Evolutionary conservation across 37 sponge, comb jelly and placozoan genomes (phyloP).

Genomic region (Chondrilla cf. caribensis): DNA sequence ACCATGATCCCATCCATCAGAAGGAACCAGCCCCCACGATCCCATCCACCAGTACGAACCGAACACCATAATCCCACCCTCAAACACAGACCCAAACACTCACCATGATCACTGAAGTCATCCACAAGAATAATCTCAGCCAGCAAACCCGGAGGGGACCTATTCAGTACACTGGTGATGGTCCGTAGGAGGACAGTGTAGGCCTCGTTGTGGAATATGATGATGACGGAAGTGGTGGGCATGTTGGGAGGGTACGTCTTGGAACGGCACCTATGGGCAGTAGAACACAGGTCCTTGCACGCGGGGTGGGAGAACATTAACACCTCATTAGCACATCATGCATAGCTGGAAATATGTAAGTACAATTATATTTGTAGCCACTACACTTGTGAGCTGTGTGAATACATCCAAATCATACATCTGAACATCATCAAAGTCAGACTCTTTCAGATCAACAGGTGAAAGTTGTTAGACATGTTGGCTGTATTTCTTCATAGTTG

Average conservation of each 20-base stretch:
- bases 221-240: constrained; percentile 80
- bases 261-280: constrained; percentile 25
- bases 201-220: constrained; percentile 94
- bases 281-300: not conserved
- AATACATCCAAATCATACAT: too few relatives aligned
- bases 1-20: too few relatives aligned
- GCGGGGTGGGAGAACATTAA: not conserved
- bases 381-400: too few relatives aligned
- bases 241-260: constrained; percentile 26
- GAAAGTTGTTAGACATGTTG: too few relatives aligned
- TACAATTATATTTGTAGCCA: too few relatives aligned
- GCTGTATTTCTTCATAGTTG: too few relatives aligned
- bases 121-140: constrained; percentile 94
- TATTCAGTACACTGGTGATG: constrained; percentile 80
- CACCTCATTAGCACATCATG: too few relatives aligned
- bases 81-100: too few relatives aligned
- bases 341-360: not conserved
- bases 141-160: constrained; percentile 79
- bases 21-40: too few relatives aligned
- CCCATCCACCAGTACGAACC: not conserved
- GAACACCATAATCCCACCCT: too few relatives aligned
- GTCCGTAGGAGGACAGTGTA: constrained; percentile 86
- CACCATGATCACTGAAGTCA: constrained; percentile 93
- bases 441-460: too few relatives aligned
- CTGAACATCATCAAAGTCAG: too few relatives aligned